Evolutionary conservation across 2,113 vertebrate genomes (phyloP).

Genomic region (Oreotrochilus melanogaster): DNA sequence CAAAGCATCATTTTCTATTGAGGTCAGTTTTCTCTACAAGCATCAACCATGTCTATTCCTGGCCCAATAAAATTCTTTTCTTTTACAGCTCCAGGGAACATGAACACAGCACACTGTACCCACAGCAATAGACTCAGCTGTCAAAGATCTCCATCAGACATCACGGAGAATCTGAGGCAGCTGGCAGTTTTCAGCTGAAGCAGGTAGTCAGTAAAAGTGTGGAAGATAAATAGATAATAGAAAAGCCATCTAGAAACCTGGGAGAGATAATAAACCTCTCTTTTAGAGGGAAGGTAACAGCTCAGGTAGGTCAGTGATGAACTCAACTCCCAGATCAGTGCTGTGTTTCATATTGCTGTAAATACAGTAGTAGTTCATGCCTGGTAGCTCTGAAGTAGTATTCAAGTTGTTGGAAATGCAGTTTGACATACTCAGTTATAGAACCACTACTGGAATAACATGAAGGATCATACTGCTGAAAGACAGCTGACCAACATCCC

Average conservation of each 20-base stretch:
- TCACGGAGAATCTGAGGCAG: conserved; percentile 35
- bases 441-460: not conserved
- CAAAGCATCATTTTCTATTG: not conserved
- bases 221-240: conserved; percentile 54
- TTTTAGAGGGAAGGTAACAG: not conserved
- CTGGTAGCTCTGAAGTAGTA: not conserved
- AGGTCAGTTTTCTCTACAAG: not conserved
- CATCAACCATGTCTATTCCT: not conserved
- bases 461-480: not conserved
- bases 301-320: conserved; percentile 8
- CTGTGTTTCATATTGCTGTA: not conserved
- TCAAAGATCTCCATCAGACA: conserved; percentile 2
- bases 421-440: not conserved
- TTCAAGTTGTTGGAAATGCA: not conserved
- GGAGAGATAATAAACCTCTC: conserved; percentile 19
- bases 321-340: not conserved
- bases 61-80: not conserved
- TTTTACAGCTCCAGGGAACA: not conserved
- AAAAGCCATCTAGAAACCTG: conserved; percentile 43
- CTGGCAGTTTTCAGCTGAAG: conserved; percentile 39
- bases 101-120: not conserved
- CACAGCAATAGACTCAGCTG: not conserved
- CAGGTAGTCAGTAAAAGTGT: conserved; percentile 17
- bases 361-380: not conserved
- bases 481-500: not conserved